These are phyloP conservation scores for Dryobates pubescens DNA, from an alignment of 2,797 vertebrate genomes.

Conservation along the genomic window DNA sequence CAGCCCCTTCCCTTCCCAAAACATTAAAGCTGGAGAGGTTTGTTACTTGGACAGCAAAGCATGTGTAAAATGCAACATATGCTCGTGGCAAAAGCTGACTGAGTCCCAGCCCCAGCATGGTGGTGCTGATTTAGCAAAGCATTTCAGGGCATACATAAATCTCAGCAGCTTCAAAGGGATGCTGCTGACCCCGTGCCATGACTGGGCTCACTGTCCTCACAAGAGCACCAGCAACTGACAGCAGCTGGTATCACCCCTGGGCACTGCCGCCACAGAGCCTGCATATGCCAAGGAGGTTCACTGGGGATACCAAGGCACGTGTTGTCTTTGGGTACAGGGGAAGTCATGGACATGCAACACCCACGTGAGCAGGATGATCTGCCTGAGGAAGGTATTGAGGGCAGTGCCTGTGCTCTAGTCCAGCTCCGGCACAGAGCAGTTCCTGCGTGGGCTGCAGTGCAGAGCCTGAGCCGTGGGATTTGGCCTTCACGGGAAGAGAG, in stretches of 20 bases:
- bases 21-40: slow-evolving; percentile 5
- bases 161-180: slow-evolving; percentile 24
- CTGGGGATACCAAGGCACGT: fast-evolving
- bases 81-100: slow-evolving; percentile 13
- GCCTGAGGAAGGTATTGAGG: neutral
- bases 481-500: neutral
- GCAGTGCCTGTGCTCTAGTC: fast-evolving
- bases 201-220: neutral
- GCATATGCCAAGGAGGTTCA: fast-evolving
- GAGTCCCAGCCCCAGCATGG: neutral
- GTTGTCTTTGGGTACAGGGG: fast-evolving
- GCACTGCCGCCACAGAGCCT: fast-evolving
- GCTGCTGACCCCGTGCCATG: neutral
- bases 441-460: neutral
- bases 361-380: fast-evolving
- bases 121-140: slow-evolving; percentile 9
- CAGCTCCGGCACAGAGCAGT: neutral
- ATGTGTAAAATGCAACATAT: slow-evolving; percentile 27
- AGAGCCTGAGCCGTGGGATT: neutral
- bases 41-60: slow-evolving; percentile 28
- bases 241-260: neutral
- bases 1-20: neutral
- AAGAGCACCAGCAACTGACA: neutral
- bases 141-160: neutral
- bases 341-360: fast-evolving